Base-by-base conservation (phyloP, 1,140 invertebrate genomes). In the Drosophila albomicans region DNA sequence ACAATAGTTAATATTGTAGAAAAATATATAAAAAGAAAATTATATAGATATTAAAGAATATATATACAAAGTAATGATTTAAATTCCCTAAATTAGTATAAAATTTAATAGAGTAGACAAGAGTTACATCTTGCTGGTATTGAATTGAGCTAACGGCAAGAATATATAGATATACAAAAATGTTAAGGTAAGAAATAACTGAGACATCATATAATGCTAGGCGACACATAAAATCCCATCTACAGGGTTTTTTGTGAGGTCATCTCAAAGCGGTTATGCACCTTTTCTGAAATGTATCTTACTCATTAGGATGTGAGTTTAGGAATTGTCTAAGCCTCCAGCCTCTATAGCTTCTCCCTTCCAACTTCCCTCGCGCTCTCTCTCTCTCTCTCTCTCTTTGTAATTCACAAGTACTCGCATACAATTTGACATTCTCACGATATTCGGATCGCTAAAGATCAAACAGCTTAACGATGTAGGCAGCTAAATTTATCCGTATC, bases 401-500 rank as follows among this genome's bases (percentile, higher is more conserved):
- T 1, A 38, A 32, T 32, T 10, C 8, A 38, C 35, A 38, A 10
- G 35, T 38, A 15, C 10, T 25, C 20, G 8, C 25, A 11, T n/a
- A 4, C 1, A 5, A 54, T 32, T 32, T n/a, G 8, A 4, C 8
- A 59, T 51, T 68, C 57, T 35, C 35, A 58, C 45, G 54, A 58
- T 46, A 13, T 48, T 6, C 43, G 28, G 11, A 32, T 13, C 65
- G 65, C 56, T 10, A 51, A n/a, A 68, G 20, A 68, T 61, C 30
- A 59, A 61, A 68, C 15, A 25, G 59, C n/a, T n/a, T 28, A 35
- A 38, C 32, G n/a, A 35, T 52, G 30, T 51, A 51, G 13, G 30
- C 32, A 51, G 11, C 32, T 35, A 62, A 54, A 52, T 65, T 45
- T 65, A 56, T 45, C 32, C 48, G 16, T 41, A 52, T 32, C n/a